Percentiles rank a stretch among this genome's conserved stretches.
Conservation (phyloP, 1,140 invertebrate species). For the Panagrolaimus sp. region DNA sequence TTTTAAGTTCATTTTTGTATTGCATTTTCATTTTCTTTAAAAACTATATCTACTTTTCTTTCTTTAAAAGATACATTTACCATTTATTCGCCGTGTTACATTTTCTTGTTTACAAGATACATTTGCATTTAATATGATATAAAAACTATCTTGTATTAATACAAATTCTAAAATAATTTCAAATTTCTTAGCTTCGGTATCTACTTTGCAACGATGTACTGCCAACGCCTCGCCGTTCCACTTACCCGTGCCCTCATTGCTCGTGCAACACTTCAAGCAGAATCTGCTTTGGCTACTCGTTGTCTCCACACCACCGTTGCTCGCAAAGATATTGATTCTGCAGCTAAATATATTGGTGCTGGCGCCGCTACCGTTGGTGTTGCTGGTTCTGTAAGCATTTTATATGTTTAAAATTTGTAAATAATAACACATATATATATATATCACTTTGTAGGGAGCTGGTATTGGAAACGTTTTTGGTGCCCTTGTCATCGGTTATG, state of each 20-base stretch:
- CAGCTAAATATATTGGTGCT: slow-evolving; percentile 99
- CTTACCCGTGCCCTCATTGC: slow-evolving; percentile 43
- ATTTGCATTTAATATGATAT: too few relatives aligned
- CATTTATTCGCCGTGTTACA: too few relatives aligned
- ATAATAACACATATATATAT: neutral
- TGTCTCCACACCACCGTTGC: slow-evolving; percentile 80
- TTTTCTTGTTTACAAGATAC: too few relatives aligned
- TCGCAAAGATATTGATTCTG: slow-evolving; percentile 94
- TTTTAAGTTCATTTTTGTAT: neutral
- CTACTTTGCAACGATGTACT: slow-evolving; percentile 35
- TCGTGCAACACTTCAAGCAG: slow-evolving; percentile 35
- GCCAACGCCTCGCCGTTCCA: slow-evolving; percentile 48
- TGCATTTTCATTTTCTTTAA: neutral
- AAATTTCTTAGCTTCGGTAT: neutral
- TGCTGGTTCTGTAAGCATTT: slow-evolving; percentile 74
- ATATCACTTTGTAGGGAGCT: slow-evolving; percentile 36
- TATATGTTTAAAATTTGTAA: too few relatives aligned
- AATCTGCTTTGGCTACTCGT: slow-evolving; percentile 40
- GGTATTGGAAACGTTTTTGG: slow-evolving; percentile 87
- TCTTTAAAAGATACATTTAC: neutral
- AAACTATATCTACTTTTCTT: neutral
- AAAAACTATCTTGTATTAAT: too few relatives aligned
- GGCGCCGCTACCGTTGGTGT: slow-evolving; percentile 99
- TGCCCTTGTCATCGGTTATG: slow-evolving; percentile 96
- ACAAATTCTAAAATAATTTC: too few relatives aligned